phyloP scores from a whole-genome alignment of 2,797 vertebrate species.

The Atherinosoma microstoma region DNA sequence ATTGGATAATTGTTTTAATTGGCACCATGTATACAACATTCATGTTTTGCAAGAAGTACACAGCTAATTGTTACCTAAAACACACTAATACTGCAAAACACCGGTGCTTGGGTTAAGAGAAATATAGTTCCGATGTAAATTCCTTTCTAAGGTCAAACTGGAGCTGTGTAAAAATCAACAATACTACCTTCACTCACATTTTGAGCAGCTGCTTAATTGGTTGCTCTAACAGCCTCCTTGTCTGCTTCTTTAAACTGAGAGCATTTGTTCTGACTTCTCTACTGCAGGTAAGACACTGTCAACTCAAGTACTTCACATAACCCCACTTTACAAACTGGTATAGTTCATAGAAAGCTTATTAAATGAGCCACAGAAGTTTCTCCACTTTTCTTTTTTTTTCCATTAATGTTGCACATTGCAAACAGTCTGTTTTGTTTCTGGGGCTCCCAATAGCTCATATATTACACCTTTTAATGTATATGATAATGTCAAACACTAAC shows the following conservation, averaged over 20 bases:
- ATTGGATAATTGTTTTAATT: too few species aligned
- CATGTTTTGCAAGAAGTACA: too few species aligned
- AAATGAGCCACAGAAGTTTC: too few species aligned
- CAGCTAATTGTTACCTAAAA: too few species aligned
- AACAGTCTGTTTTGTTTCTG: background rate
- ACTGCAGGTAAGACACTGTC: background rate
- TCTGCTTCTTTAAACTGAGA: background rate
- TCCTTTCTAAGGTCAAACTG: background rate
- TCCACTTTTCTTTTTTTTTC: too few species aligned
- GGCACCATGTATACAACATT: too few species aligned
- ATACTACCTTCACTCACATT: background rate
- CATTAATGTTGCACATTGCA: background rate
- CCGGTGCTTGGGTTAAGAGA: background rate
- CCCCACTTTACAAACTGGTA: too few species aligned
- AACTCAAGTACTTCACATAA: background rate
- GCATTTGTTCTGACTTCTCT: background rate
- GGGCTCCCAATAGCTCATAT: background rate
- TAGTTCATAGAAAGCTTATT: background rate
- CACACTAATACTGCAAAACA: background rate
- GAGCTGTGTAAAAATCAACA: background rate
- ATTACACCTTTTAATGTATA: background rate
- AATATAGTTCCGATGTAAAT: background rate
- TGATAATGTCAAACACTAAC: background rate
- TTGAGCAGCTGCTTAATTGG: background rate
- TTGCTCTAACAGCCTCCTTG: background rate